Percentiles rank a stretch among this genome's conserved stretches.
Conservation (phyloP, 2,797 vertebrate genomes). For the Pipistrellus pygmaeus region DNA sequence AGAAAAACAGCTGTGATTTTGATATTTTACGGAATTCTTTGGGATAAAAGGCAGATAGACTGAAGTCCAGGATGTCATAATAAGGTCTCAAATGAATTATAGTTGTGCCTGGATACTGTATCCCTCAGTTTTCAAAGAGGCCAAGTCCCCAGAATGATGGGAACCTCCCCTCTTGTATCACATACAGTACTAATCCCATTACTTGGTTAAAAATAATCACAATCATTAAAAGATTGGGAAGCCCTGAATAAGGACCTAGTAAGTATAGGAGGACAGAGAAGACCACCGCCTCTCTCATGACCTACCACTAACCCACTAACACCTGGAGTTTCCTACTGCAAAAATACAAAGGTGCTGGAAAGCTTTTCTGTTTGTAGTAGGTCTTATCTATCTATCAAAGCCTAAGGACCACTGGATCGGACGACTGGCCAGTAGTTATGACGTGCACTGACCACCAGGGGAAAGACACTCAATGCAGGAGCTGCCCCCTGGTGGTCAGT, state of each 20-base stretch:
- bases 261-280: neutral
- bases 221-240: conserved; percentile 7
- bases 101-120: neutral
- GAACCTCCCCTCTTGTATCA: neutral
- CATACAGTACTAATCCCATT: neutral
- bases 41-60: conserved; percentile 22
- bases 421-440: too few relatives aligned
- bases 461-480: too few relatives aligned
- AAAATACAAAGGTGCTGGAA: neutral
- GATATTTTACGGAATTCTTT: neutral
- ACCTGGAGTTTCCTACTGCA: neutral
- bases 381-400: neutral
- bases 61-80: neutral
- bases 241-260: neutral
- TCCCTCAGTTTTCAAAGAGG: neutral
- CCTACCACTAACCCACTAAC: neutral
- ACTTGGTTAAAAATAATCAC: conserved; percentile 48
- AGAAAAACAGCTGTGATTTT: conserved; percentile 46
- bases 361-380: neutral
- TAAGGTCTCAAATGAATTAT: neutral
- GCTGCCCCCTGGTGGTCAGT: too few relatives aligned
- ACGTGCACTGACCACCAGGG: too few relatives aligned
- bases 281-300: neutral
- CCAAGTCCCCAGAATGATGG: neutral
- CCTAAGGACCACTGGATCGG: too few relatives aligned